These are phyloP conservation scores for Myanophis thanlyinensis DNA, from an alignment of 2,113 vertebrate species.

Conservation along the genomic window DNA sequence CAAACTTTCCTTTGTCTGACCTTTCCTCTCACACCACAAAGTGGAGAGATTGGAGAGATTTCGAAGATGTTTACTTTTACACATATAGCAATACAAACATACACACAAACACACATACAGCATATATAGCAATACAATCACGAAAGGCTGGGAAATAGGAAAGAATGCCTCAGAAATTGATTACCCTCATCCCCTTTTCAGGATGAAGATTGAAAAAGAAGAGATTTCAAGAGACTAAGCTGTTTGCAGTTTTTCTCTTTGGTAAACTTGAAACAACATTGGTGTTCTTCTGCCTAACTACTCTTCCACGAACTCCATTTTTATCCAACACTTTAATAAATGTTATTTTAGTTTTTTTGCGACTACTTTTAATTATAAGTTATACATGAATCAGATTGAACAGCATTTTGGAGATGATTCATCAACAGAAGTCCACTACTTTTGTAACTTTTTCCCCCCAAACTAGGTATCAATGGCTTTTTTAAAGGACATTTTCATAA, in stretches of 20 bases:
- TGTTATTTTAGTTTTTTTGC: not conserved
- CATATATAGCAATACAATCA: not conserved
- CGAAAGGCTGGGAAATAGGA: not conserved
- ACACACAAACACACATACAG: too few relatives aligned
- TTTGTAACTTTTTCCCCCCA: not conserved
- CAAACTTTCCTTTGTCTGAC: not conserved
- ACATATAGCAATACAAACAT: too few relatives aligned
- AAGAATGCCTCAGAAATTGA: not conserved
- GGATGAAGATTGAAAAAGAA: not conserved
- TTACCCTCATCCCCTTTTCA: not conserved
- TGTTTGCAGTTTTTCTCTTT: not conserved
- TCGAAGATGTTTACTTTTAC: not conserved
- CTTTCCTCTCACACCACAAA: not conserved
- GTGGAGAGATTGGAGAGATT: not conserved
- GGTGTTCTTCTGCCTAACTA: not conserved
- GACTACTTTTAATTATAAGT: not conserved
- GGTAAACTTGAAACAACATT: not conserved
- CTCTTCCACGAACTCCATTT: not conserved
- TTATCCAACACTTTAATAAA: not conserved
- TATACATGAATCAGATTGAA: not conserved
- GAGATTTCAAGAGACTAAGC: not conserved
- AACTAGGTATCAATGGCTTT: not conserved
- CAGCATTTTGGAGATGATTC: not conserved
- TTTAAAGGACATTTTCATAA: not conserved
- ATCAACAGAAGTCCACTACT: not conserved